phyloP scores from a whole-genome alignment of 2,113 vertebrate species.

The Scopus umbretta region DNA sequence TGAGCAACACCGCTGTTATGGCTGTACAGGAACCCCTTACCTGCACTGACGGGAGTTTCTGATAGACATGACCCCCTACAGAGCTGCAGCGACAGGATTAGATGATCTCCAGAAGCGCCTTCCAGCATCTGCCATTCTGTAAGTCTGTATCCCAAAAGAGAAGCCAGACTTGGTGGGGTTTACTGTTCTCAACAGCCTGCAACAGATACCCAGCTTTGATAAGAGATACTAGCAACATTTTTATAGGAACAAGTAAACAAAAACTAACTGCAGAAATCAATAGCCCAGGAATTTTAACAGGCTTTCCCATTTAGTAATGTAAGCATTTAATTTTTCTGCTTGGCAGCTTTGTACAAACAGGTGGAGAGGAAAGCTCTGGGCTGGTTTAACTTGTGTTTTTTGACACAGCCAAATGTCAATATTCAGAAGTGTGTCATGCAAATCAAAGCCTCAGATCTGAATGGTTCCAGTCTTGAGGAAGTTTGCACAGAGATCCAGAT shows the following conservation, averaged over 20 bases:
- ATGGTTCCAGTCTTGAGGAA: constrained; percentile 25
- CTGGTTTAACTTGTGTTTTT: constrained; percentile 13
- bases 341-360: constrained; percentile 34
- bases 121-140: background rate
- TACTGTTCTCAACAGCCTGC: background rate
- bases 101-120: background rate
- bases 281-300: background rate
- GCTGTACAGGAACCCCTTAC: background rate
- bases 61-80: background rate
- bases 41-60: background rate
- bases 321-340: constrained; percentile 15
- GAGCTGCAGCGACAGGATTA: background rate
- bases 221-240: background rate
- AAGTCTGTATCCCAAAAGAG: background rate
- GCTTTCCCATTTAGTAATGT: background rate
- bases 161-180: background rate
- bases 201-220: background rate
- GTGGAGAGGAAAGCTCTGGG: constrained; percentile 27
- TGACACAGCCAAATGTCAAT: constrained; percentile 36
- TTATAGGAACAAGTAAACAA: background rate
- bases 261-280: background rate
- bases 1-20: background rate
- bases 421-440: constrained; percentile 23
- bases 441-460: constrained; percentile 20
- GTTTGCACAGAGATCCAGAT: constrained; percentile 8